These are phyloP conservation scores for Ditylenchus weischeri DNA, from an alignment of 2,888 invertebrate genomes.

Conservation along the genomic window DNA sequence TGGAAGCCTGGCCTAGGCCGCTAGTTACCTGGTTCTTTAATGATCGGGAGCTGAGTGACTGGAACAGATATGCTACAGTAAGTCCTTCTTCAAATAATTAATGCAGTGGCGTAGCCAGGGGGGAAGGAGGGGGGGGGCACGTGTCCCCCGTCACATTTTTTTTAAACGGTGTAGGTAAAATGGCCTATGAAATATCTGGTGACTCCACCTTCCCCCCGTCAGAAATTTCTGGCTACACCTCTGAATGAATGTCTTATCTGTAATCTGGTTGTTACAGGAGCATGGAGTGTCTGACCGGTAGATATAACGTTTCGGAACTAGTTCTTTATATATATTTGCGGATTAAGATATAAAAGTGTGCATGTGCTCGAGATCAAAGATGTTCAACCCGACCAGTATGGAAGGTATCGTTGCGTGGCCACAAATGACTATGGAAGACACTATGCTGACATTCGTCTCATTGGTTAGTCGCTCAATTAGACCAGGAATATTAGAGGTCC, in stretches of 20 bases:
- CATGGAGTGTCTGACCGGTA: slow-evolving; percentile 44
- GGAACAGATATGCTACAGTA: slow-evolving; percentile 43
- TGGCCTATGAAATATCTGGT: no score
- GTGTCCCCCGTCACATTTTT: no score
- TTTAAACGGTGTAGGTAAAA: no score
- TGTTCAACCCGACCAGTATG: slow-evolving; percentile 43
- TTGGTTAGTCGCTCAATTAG: slow-evolving; percentile 25
- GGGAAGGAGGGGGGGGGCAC: no score
- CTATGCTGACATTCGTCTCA: slow-evolving; percentile 48
- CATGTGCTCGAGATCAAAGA: slow-evolving; percentile 52
- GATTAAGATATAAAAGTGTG: slow-evolving; percentile 42
- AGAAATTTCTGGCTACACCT: no score
- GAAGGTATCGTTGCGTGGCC: slow-evolving; percentile 54
- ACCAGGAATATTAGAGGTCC: neutral
- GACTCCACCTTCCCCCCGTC: no score
- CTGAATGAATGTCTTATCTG: no score
- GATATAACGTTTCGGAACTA: neutral
- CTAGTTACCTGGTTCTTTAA: slow-evolving; percentile 52
- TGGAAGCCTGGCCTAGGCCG: slow-evolving; percentile 57
- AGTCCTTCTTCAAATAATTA: neutral
- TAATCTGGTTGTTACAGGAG: slow-evolving; percentile 28
- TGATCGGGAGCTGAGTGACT: slow-evolving; percentile 48
- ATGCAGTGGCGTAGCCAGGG: no score
- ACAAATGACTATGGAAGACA: slow-evolving; percentile 55
- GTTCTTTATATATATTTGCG: no score